Evolutionary conservation across 2,888 invertebrate genomes (phyloP).

Genomic region (Cybosia mesomella): DNA sequence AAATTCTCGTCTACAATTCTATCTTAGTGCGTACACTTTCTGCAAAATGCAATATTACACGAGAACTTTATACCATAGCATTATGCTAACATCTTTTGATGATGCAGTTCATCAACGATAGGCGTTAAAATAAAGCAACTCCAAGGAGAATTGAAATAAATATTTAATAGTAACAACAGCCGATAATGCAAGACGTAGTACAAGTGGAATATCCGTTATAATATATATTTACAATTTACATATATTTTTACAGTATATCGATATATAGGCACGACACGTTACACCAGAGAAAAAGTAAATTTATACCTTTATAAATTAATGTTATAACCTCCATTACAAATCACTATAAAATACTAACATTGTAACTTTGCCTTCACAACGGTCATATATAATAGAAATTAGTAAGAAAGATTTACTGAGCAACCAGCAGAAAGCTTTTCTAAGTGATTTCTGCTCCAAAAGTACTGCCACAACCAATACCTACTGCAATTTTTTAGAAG

Average conservation of each 20-base stretch:
- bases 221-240: conserved; percentile 56
- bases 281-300: conserved; percentile 1
- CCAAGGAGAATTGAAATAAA: conserved; percentile 54
- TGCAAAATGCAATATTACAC: no score
- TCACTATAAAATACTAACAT: neutral
- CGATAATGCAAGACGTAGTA: conserved; percentile 51
- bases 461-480: neutral
- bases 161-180: conserved; percentile 59
- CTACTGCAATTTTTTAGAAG: no score
- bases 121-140: conserved; percentile 36
- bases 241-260: conserved; percentile 44
- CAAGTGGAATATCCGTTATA: conserved; percentile 43
- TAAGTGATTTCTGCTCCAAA: no score
- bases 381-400: neutral
- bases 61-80: no score
- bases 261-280: conserved; percentile 44
- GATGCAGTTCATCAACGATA: neutral
- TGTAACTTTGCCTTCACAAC: neutral
- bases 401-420: neutral
- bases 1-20: no score
- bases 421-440: neutral
- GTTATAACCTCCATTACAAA: conserved; percentile 4
- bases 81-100: neutral
- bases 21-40: no score
- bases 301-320: conserved; percentile 4